These are phyloP conservation scores for Hippopotamus amphibius DNA, from an alignment of 2,113 vertebrate genomes.

Conservation along the genomic window DNA sequence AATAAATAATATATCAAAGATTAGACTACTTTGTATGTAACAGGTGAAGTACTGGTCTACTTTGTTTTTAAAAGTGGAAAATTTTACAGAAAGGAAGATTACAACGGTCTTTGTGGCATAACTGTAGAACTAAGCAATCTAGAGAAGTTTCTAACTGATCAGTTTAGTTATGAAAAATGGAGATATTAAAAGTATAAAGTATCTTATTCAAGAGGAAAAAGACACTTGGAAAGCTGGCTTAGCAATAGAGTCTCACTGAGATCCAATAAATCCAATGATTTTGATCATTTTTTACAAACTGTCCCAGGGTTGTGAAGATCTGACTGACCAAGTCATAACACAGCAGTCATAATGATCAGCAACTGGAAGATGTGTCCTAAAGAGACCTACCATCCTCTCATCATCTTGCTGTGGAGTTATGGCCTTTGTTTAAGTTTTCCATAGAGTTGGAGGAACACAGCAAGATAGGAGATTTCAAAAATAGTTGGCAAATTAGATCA, in stretches of 20 bases:
- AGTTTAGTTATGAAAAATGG: neutral
- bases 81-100: neutral
- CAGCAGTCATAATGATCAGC: neutral
- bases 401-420: neutral
- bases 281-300: neutral
- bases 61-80: conserved; percentile 33
- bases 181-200: neutral
- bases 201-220: neutral
- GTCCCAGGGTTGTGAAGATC: neutral
- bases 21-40: neutral
- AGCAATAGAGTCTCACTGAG: neutral
- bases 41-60: neutral
- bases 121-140: neutral
- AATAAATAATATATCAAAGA: neutral
- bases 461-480: neutral
- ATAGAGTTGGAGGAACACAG: neutral
- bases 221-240: neutral
- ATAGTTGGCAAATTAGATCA: neutral
- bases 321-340: neutral
- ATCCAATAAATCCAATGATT: neutral
- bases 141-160: neutral
- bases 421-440: neutral
- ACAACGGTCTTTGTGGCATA: neutral
- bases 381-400: neutral
- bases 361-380: neutral